These are phyloP conservation scores for Distichodus sexfasciatus DNA, from an alignment of 2,797 vertebrate species.

Conservation along the genomic window DNA sequence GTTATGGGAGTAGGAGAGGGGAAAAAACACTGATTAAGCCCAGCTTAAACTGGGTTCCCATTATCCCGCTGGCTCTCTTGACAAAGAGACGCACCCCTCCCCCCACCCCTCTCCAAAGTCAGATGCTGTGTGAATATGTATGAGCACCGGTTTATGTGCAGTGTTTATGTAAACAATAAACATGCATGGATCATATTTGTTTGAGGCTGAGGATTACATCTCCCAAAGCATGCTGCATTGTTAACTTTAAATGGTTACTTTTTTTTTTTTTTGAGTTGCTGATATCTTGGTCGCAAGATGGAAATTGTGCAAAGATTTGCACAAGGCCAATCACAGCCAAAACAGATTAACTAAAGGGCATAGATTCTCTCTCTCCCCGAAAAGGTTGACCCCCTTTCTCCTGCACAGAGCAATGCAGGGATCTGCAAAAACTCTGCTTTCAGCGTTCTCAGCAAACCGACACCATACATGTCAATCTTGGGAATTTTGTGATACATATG, in stretches of 20 bases:
- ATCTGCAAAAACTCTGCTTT: background rate
- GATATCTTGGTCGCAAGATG: background rate
- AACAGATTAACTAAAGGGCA: background rate
- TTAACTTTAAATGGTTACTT: background rate
- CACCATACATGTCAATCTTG: too few species aligned
- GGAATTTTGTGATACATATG: too few species aligned
- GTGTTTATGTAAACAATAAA: background rate
- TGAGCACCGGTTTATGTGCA: conserved; percentile 31
- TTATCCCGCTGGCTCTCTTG: conserved; percentile 63
- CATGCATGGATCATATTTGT: background rate
- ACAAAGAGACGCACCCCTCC: conserved; percentile 54
- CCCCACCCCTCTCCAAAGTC: conserved; percentile 60
- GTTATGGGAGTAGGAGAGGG: conserved; percentile 55
- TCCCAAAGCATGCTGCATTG: background rate
- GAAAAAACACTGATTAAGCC: conserved; percentile 73
- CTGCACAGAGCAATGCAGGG: background rate
- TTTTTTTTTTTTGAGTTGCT: background rate
- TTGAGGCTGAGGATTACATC: background rate
- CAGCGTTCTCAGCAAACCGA: background rate
- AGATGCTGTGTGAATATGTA: conserved; percentile 67
- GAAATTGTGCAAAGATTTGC: background rate
- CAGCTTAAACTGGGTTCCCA: conserved; percentile 67
- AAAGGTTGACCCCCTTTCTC: background rate
- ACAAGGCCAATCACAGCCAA: background rate
- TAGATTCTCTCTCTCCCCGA: background rate